Conservation (phyloP, 2,113 vertebrate species). For the Ailurus styani region DNA sequence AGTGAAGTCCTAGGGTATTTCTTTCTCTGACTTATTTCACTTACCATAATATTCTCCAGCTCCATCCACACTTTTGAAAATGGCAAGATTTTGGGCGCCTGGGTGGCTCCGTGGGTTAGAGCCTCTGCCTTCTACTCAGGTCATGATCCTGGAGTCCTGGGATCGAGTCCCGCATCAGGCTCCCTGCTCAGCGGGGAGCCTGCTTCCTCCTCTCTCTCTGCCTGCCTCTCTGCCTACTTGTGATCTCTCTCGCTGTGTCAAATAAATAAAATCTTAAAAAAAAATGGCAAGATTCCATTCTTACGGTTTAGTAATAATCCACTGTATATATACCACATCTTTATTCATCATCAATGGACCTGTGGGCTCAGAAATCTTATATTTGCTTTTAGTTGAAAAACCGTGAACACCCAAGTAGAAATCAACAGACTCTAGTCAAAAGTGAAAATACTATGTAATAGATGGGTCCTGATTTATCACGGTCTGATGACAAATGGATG, state of each 20-base stretch:
- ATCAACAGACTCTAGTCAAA: neutral
- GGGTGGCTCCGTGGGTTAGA: too few species aligned
- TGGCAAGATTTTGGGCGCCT: too few species aligned
- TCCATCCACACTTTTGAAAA: neutral
- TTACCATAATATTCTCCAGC: neutral
- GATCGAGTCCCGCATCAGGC: too few species aligned
- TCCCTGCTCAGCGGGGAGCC: too few species aligned
- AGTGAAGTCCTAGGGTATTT: neutral
- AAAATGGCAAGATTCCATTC: neutral
- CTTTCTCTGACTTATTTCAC: neutral
- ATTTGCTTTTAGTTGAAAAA: constrained; percentile 14
- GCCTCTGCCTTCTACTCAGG: too few species aligned
- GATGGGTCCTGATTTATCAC: neutral
- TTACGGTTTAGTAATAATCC: neutral
- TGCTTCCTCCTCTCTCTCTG: too few species aligned
- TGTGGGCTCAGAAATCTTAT: neutral
- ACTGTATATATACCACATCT: neutral
- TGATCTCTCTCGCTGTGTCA: too few species aligned
- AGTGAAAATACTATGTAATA: neutral
- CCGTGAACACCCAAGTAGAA: neutral
- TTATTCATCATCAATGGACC: neutral
- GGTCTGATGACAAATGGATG: neutral
- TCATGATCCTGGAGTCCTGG: too few species aligned
- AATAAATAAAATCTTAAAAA: too few species aligned
- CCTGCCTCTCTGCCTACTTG: too few species aligned